These are phyloP conservation scores for Ellobius talpinus DNA, from an alignment of 2,113 vertebrate genomes.

Conservation along the genomic window DNA sequence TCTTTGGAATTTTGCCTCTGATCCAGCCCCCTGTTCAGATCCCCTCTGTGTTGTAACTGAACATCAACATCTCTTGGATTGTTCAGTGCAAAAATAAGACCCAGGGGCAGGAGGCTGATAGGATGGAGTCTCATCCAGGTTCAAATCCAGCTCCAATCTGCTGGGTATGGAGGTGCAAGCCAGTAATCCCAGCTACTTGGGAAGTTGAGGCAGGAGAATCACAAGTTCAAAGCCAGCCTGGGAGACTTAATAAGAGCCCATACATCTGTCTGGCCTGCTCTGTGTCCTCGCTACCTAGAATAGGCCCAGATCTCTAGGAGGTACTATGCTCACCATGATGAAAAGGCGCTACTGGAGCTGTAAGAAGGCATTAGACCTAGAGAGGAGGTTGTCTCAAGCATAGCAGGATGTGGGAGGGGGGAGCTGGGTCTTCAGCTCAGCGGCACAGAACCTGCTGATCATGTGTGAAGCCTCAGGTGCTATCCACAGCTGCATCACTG, in stretches of 20 bases:
- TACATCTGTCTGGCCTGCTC: not conserved
- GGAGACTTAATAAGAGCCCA: not conserved
- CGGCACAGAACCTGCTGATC: not conserved
- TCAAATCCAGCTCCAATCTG: not conserved
- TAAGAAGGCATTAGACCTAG: not conserved
- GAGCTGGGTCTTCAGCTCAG: not conserved
- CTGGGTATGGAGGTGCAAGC: not conserved
- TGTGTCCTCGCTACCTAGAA: not conserved
- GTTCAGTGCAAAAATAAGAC: not conserved
- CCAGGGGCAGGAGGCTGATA: fast-evolving
- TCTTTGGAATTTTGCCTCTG: not conserved
- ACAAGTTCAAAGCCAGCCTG: not conserved
- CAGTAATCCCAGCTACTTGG: not conserved
- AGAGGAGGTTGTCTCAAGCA: not conserved
- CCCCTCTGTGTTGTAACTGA: not conserved
- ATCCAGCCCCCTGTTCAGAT: not conserved
- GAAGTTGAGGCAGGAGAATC: not conserved
- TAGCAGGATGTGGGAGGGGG: not conserved
- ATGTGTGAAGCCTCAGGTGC: not conserved
- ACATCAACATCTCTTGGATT: not conserved
- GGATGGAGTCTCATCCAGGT: not conserved
- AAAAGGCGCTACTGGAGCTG: not conserved
- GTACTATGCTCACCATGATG: not conserved
- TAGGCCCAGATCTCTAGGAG: not conserved
- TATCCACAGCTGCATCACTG: not conserved